These are phyloP conservation scores for Pempheris klunzingeri DNA, from an alignment of 2,797 vertebrate species.

Conservation along the genomic window DNA sequence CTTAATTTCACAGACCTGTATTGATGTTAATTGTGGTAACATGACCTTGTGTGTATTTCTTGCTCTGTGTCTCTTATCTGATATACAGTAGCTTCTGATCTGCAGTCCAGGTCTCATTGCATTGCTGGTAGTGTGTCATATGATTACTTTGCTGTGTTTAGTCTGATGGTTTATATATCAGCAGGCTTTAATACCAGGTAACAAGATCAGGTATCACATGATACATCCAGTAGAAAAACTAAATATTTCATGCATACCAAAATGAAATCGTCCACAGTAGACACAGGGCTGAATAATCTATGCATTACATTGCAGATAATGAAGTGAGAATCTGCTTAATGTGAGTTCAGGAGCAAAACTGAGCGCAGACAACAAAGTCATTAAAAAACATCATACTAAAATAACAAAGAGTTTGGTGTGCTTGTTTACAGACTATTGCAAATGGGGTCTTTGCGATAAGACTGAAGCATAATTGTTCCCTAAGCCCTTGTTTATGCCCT, in stretches of 20 bases:
- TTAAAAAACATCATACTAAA: constrained; percentile 32
- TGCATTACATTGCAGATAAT: constrained; percentile 58
- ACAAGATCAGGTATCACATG: constrained; percentile 16
- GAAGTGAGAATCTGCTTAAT: constrained; percentile 41
- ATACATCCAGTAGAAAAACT: not conserved
- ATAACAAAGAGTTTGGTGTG: constrained; percentile 31
- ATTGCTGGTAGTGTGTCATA: not conserved
- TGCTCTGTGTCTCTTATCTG: constrained; percentile 6
- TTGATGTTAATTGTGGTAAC: not conserved
- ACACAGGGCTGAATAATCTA: constrained; percentile 34
- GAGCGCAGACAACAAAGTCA: constrained; percentile 20
- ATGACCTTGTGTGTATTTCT: not conserved
- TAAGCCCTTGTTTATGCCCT: constrained; percentile 56
- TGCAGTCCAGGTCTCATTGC: not conserved
- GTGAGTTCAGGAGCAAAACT: constrained; percentile 30
- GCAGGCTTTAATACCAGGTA: constrained; percentile 22
- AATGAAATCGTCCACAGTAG: not conserved
- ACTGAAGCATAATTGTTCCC: constrained; percentile 45
- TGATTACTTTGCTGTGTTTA: not conserved
- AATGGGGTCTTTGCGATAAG: constrained; percentile 31
- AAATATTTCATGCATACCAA: constrained; percentile 2
- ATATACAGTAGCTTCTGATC: no score
- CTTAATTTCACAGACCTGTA: not conserved
- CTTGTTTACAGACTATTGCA: constrained; percentile 50
- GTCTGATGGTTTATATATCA: constrained; percentile 14